Evolutionary conservation across 1,140 invertebrate species (phyloP).

Genomic region (Lethrus apterus): DNA sequence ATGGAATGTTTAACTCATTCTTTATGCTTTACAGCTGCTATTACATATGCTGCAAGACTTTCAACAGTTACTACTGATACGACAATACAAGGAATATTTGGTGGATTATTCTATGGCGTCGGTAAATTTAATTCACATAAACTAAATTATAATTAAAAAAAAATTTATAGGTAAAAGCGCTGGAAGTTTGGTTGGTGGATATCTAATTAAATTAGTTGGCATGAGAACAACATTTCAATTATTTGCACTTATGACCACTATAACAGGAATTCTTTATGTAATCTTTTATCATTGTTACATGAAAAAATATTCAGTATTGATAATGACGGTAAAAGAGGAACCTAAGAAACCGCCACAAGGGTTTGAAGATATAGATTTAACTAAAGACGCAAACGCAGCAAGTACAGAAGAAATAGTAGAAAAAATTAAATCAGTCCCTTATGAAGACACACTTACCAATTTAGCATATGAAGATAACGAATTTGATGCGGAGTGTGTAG

Average conservation of each 20-base stretch:
- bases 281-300: slow-evolving; percentile 61
- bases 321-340: slow-evolving; percentile 25
- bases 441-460: slow-evolving; percentile 33
- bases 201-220: slow-evolving; percentile 65
- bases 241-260: slow-evolving; percentile 53
- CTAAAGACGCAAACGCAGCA: slow-evolving; percentile 10
- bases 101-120: slow-evolving; percentile 73
- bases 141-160: neutral
- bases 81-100: slow-evolving; percentile 73
- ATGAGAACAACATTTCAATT: slow-evolving; percentile 66
- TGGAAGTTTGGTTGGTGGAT: slow-evolving; percentile 70
- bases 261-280: slow-evolving; percentile 62
- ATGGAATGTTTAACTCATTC: slow-evolving; percentile 79
- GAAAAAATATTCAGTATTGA: slow-evolving; percentile 39
- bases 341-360: slow-evolving; percentile 22
- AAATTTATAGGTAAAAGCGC: slow-evolving; percentile 60
- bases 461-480: slow-evolving; percentile 33
- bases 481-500: slow-evolving; percentile 23
- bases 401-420: slow-evolving; percentile 18
- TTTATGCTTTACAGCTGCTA: slow-evolving; percentile 72
- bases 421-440: slow-evolving; percentile 23
- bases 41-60: slow-evolving; percentile 71
- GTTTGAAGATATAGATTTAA: slow-evolving; percentile 22
- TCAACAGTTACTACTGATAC: slow-evolving; percentile 74
- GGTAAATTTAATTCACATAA: slow-evolving; percentile 46